phyloP scores from a whole-genome alignment of 2,797 vertebrate species.

The Peromyscus attwateri region DNA sequence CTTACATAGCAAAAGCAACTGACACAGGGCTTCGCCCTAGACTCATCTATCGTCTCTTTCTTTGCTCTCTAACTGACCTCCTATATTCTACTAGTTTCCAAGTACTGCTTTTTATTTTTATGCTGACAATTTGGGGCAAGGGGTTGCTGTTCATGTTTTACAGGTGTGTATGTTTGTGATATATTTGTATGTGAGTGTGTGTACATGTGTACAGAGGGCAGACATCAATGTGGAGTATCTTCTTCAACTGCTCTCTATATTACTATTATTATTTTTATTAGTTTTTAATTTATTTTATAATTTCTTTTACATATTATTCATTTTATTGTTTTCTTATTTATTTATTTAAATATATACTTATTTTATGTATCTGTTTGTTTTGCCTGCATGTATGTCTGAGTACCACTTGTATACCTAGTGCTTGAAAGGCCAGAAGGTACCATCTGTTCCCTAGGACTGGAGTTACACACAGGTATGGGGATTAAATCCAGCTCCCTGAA shows the following conservation, averaged over 20 bases:
- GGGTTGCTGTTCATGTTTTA: background rate
- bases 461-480: background rate
- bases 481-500: background rate
- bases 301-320: background rate
- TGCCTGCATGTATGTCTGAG: background rate
- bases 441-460: background rate
- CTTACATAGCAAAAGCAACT: slow-evolving; percentile 1
- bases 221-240: background rate
- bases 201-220: background rate
- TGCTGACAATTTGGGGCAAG: background rate
- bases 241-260: background rate
- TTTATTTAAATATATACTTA: background rate
- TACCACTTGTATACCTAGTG: background rate
- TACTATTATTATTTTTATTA: background rate
- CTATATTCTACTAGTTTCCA: background rate
- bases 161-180: background rate
- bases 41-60: background rate
- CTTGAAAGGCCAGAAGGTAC: background rate
- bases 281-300: background rate
- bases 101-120: background rate
- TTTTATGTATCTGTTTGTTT: background rate
- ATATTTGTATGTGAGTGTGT: background rate
- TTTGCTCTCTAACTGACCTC: background rate
- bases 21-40: background rate
- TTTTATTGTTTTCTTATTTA: background rate